Evolutionary conservation across 1,140 invertebrate species (phyloP), one percentile per base, ranked within the genome.

Genomic region (Monomorium pharaonis): DNA sequence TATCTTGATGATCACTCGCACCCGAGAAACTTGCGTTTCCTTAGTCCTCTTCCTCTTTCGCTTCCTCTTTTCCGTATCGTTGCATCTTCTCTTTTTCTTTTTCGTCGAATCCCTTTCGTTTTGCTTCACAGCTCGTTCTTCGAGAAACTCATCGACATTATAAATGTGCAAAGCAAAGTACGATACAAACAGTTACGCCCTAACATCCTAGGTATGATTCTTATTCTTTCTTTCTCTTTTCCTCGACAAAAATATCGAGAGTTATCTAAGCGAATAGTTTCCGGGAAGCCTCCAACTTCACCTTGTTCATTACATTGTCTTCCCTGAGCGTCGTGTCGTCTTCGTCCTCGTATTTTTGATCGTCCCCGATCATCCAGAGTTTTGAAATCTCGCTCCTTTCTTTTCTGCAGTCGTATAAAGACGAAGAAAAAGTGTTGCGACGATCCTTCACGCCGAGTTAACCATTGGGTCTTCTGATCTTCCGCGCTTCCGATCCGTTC

Each of bases 101-200:
- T n/a, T 42, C n/a, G 10, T 27, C n/a, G 14, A 83, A 60, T 21
- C 60, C 4, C 6, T 51, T 37, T 47, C 33, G 16, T 51, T 70
- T 70, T 30, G 14, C 47, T 58, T 74, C 16, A 33, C 42, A 33
- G 14, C 9, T 76, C 60, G 24, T 44, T 51, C 49, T 27, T 65
- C 56, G 51, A 85, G 44, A 63, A 85, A 77, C 49, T 47, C 62
- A 74, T 42, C 33, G 44, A 44, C 54, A 9, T 69, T 70, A 76
- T 77, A 85, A 85, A 77, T 51, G 75, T 85, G 76, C 76, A 80
- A 85, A 85, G 75, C 83, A 88, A 88, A 89, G 72, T 86, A 80
- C 84, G 83, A 85, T 89, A 86, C 74, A 89, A 89, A 89, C 67
- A 72, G 49, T 89, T 85, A 76, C 33, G 24, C 21, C 21, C 14